Percentiles rank a stretch among this genome's conserved stretches.
These are phyloP conservation scores for Fopius arisanus DNA, from an alignment of 1,140 invertebrate species.

Conservation along the genomic window DNA sequence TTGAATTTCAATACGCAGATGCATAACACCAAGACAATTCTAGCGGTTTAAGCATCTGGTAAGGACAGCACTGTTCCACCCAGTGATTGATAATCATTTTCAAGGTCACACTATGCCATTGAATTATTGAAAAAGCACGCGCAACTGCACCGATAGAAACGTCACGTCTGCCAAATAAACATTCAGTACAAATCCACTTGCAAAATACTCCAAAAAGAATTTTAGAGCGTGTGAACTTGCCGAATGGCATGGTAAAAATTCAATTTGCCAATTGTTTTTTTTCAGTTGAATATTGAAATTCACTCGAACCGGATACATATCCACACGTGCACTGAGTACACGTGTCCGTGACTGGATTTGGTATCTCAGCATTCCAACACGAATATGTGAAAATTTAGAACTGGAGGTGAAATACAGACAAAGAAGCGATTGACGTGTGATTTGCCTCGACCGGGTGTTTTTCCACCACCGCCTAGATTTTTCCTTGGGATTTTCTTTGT, in stretches of 20 bases:
- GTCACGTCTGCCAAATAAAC: no score
- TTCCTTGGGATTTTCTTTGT: background rate
- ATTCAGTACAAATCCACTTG: no score
- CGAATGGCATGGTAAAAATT: no score
- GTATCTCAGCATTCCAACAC: background rate
- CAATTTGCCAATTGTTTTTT: background rate
- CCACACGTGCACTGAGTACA: background rate
- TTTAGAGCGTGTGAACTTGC: no score
- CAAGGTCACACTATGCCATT: background rate
- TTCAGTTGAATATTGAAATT: background rate
- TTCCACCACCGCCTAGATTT: background rate
- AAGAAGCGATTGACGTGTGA: background rate
- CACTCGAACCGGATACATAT: background rate
- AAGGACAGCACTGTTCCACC: background rate
- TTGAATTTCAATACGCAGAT: conserved; percentile 24
- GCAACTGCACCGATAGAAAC: no score
- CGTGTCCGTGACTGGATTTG: background rate
- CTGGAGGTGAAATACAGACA: background rate
- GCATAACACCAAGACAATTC: conserved; percentile 18
- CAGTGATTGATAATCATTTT: background rate
- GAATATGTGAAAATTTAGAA: background rate
- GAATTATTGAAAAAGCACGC: no score
- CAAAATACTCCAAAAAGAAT: no score
- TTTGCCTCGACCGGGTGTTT: background rate
- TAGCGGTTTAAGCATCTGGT: conserved; percentile 16